Conservation (phyloP, 1,140 invertebrate genomes). For the Cyclargus thomasi region DNA sequence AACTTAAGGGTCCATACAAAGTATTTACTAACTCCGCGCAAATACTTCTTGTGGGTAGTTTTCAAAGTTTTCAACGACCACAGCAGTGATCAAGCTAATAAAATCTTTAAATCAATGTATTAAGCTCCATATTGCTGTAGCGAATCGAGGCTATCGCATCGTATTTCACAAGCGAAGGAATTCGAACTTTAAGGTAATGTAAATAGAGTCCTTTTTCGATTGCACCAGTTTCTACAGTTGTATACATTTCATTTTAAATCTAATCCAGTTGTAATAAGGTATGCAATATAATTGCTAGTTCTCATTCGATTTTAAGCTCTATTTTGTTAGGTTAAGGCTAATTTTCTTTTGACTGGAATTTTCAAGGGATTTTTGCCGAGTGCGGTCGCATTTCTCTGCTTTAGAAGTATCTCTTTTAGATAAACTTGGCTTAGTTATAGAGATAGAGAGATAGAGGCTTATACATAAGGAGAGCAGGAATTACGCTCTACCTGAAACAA, state of each 20-base stretch:
- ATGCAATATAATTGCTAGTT: background rate
- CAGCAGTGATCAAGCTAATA: background rate
- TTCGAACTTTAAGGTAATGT: background rate
- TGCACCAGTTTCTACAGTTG: background rate
- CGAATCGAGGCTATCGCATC: background rate
- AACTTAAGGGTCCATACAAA: background rate
- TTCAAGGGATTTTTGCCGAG: background rate
- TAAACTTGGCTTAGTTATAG: too few relatives aligned
- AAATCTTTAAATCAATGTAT: background rate
- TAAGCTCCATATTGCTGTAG: background rate
- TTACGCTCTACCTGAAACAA: too few relatives aligned
- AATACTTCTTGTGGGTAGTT: constrained; percentile 1
- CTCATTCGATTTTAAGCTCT: background rate
- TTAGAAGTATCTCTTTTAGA: too few relatives aligned
- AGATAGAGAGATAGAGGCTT: too few relatives aligned
- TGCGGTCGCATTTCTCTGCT: too few relatives aligned
- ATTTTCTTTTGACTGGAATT: background rate
- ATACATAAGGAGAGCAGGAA: too few relatives aligned
- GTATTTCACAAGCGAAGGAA: background rate
- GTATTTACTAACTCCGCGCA: background rate
- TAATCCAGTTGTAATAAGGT: background rate
- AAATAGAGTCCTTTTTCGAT: background rate
- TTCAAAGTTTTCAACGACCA: background rate
- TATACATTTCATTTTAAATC: background rate
- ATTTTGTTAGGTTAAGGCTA: background rate